Evolutionary conservation across 2,797 vertebrate genomes (phyloP), one percentile per base, ranked within the genome.

Genomic region (Channa striata): DNA sequence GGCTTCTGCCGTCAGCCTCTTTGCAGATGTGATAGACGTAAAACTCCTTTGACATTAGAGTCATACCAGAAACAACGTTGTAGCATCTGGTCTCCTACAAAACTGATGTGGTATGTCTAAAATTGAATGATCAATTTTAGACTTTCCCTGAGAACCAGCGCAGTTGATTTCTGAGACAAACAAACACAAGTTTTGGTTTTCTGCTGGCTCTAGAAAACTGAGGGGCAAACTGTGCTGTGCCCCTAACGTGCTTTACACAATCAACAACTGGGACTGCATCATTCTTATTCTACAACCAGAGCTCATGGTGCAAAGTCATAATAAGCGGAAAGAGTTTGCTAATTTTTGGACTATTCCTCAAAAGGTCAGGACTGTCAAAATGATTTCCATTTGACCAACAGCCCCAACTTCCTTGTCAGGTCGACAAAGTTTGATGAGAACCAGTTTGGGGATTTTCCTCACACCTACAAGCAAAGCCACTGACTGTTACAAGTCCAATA

Each of bases 31-130:
- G 62, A 53, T 1, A 0, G 23, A 70, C 57, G 54, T 37, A 16
- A 65, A 39, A 59, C 47, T 47, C 21, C 17, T 69, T 49, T 64
- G 19, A 48, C 49, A 59, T 57, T 53, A 21, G 8, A 54, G 57
- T 57, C 42, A 30, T 34, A 23, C 39, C 11, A 61, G 62, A 25
- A 49, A 57, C 49, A 56, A 59, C 56, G 16, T 12, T 23, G 17
- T n/a, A 40, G 42, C 56, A 65, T 21, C 46, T 33, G 19, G 46
- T 33, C 53, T 57, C 40, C 36, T 33, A 12, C 8, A 50, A 14
- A 19, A 20, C 20, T 11, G 20, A 58, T 57, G 11, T 36, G 5
- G 53, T 36, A 72, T 42, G 48, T 66, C 13, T 69, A 13, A 67
- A 70, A 40, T 49, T 70, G 12, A 64, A 51, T 6, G 57, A 53